Base-by-base conservation (phyloP, 92 coral and sea anemone genomes). In the Porites divaricata region DNA sequence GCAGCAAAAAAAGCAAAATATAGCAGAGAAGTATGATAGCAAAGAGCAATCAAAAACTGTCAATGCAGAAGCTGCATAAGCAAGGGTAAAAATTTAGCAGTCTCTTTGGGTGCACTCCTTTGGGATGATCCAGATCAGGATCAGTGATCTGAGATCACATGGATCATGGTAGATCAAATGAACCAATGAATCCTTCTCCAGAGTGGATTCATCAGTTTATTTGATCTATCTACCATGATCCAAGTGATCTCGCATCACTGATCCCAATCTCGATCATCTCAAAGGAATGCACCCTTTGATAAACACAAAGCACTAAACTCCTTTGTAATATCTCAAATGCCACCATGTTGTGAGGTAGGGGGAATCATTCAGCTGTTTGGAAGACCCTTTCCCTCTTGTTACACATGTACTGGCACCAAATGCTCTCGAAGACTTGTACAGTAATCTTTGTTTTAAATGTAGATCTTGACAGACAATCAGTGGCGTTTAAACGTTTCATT, bases 1-100 rank as follows among this genome's bases (percentile, higher is more conserved):
- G 78, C 98, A 95, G 77, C 89, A 92, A 54, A 95, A 93, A 86
- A 97, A 97, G 84, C 93, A 83, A 83, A 88, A 76, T 76, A 92
- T 90, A 20, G 93, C 82, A 22, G 98, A 95, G 70, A 97, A 91
- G 75, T 95, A 92, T 59, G 94, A 92, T 20, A 90, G 89, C 74
- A 94, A 94, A 78, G 88, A 92, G 45, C 84, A 86, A 28, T 56
- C 94, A 64, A 86, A 87, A 83, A 53, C 4, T 11, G 45, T 82
- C 24, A 82, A 24, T 13, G 11, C 86, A 48, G 86, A 82, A 49
- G 85, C 85, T 21, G 76, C 76, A 68, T 80, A 50, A 68, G 20
- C 49, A 26, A 17, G 53, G 8, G 28, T 41, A 25, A n/a, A n/a
- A 58, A 35, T 11, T 52, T 65, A 51, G 17, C n/a, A 23, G 19